Base-by-base conservation (phyloP, 2,113 vertebrate genomes). In the Pterophyllum scalare region DNA sequence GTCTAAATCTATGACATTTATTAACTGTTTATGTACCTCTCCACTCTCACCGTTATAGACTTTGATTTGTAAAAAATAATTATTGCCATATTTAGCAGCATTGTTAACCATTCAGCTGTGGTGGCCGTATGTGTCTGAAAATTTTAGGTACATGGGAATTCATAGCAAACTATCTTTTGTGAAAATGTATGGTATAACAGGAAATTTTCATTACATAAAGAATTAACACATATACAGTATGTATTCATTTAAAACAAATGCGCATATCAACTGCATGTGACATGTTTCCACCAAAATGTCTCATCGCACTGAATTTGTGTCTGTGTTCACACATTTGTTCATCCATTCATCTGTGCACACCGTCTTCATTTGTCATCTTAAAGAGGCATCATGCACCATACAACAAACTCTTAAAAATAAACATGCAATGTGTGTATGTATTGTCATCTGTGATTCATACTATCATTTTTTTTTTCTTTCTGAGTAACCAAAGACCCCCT, bases 381-480 rank as follows among this genome's bases (percentile, higher is more conserved):
- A 81, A 77, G 28, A 76, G 49, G 31, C 31, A 33, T 33, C 31
- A 33, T 33, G 57, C 15, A 40, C 58, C 46, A 62, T 65, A 72
- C 54, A 83, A 76, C 19, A 84, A 75, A 62, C 3, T 0, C 15
- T n/a, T 61, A 59, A 81, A 92, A 88, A 89, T 82, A 91, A 91
- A 88, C 59, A 64, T 75, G 24, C 22, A 65, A 40, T 80, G 60
- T 82, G 80, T 75, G 28, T 31, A 7, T 49, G 52, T 38, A 60
- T 81, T 79, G 81, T 80, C 80, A 85, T 89, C 75, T 87, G 75
- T 92, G 91, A 93, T 93, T 91, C 79, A 91, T 46, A 59, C 65
- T 56, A 60, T 26, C 35, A 26, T 33, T 90, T 80, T 88, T 33
- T 90, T 80, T 91, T 88, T 85, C 80, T 81, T 58, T 90, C n/a